Evolutionary conservation across 2,113 vertebrate species (phyloP), one percentile per base, ranked within the genome.

Genomic region (Calyptommatus sinebrachiatus): DNA sequence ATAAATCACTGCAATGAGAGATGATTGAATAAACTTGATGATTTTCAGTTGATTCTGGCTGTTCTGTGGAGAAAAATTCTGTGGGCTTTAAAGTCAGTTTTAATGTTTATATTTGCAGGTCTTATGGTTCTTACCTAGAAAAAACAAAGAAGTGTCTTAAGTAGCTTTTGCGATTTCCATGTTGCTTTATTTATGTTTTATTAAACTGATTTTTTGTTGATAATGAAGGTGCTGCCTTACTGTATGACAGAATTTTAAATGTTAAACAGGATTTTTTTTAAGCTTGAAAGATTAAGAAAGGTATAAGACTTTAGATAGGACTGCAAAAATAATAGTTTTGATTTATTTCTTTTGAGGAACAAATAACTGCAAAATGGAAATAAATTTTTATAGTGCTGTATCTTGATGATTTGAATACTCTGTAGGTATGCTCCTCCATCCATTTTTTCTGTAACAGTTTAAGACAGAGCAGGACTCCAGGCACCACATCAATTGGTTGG

Each of bases 1-100:
- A 41, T 80, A 78, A 48, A 79, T 66, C 86, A 72, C 83, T 68
- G 14, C 77, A 31, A 50, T 80, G 48, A 20, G 35, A 73, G 77
- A 50, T 26, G 28, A 41, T 10, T 71, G 70, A 79, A 77, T 75
- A 1, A 20, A 68, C 73, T 82, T 53, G 77, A 60, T 46, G 79
- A 67, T 72, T 9, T 68, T 35, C 75, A 9, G 5, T 65, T 74
- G 1, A 21, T 24, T 79, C 71, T 80, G 2, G 11, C 60, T 85
- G 45, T 57, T 57, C 53, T 57, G 53, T 18, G 18, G 53, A 57
- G 53, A 57, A 21, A 7, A 76, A 2, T 83, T 82, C 18, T 50
- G 1, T 21, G 24, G 18, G 11, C 7, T 24, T 66, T 73, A 7
- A 68, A 70, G 31, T 18, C 41, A 29, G 24, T 73, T 45, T 16